A percentile compares a stretch with the other conserved stretches of the same genome.
phyloP scores from a whole-genome alignment of 2,888 invertebrate species.

The Rhyacophila evoluta region DNA sequence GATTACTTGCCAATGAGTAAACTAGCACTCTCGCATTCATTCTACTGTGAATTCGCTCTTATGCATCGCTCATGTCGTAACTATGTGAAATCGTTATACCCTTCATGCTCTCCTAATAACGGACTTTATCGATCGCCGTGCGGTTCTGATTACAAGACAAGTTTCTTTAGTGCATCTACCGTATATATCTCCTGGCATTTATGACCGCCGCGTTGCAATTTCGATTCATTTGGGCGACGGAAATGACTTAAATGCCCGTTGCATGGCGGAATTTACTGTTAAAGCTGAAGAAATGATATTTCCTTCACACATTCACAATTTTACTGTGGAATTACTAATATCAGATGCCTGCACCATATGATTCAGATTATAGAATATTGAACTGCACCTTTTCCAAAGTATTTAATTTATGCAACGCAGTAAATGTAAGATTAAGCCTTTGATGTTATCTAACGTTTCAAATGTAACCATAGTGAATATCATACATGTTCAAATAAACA shows the following conservation, averaged over 20 bases:
- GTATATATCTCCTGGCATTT: conserved; percentile 7
- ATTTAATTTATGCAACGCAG: neutral
- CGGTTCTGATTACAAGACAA: conserved; percentile 46
- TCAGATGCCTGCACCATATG: neutral
- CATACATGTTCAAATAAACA: too few relatives aligned
- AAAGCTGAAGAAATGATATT: neutral
- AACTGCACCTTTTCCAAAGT: neutral
- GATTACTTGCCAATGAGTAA: conserved; percentile 1
- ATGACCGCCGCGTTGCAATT: conserved; percentile 24
- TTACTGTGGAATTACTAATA: neutral
- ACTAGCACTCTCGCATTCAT: conserved; percentile 17
- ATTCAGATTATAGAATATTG: neutral
- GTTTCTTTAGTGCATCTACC: conserved; percentile 33
- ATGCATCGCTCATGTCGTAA: conserved; percentile 11
- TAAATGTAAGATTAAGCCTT: too few relatives aligned
- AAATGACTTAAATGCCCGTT: neutral
- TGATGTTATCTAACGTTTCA: too few relatives aligned
- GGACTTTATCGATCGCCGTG: conserved; percentile 44
- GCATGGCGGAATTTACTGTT: neutral
- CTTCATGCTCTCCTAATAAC: conserved; percentile 44
- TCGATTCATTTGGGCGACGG: conserved; percentile 14
- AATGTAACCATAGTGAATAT: too few relatives aligned
- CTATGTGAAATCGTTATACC: conserved; percentile 30
- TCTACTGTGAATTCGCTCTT: neutral
- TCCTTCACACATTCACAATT: neutral